Base-by-base conservation (phyloP, 2,797 vertebrate species). In the Acropternis orthonyx region DNA sequence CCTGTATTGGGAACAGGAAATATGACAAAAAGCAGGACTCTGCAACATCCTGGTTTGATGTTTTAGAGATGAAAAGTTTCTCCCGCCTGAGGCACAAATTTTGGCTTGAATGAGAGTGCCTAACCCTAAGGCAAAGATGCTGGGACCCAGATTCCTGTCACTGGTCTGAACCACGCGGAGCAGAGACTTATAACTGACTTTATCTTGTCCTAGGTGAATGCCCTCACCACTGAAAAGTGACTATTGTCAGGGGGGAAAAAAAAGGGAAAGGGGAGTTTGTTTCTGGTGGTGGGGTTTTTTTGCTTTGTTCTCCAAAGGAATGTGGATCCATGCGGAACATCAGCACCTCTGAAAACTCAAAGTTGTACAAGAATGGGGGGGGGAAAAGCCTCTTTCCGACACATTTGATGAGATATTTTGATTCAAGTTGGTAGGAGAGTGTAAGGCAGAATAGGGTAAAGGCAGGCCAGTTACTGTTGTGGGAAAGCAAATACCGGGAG, bases 61-160 rank as follows among this genome's bases (percentile, higher is more conserved):
- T 78, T 84, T 85, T 66, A 85, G 88, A 92, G 62, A 78, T 81
- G 32, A 90, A 93, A 88, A 51, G 32, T 88, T 94, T 92, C 73
- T 91, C 43, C 61, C 83, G 69, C 67, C 75, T 52, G 74, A 94
- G 68, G 84, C 84, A 88, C 83, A 85, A 88, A 76, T 95, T 91
- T 92, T 75, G 90, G 77, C 58, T 95, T 96, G 71, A 94, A 84
- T 75, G 69, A 94, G 73, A 78, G 76, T 84, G 28, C 54, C 62
- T 89, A 90, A 84, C 76, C 83, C 69, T 62, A 75, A 83, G 76
- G 81, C 0, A 0, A 91, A 84, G 91, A 41, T 59, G 36, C 73
- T 84, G 85, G 59, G 72, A 65, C 62, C 27, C 23, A 37, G 59
- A 32, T 72, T 83, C 46, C 67, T 78, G 41, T 68, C 28, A 28